phyloP scores from a whole-genome alignment of 2,113 vertebrate genomes.

The Lepus timidus region DNA sequence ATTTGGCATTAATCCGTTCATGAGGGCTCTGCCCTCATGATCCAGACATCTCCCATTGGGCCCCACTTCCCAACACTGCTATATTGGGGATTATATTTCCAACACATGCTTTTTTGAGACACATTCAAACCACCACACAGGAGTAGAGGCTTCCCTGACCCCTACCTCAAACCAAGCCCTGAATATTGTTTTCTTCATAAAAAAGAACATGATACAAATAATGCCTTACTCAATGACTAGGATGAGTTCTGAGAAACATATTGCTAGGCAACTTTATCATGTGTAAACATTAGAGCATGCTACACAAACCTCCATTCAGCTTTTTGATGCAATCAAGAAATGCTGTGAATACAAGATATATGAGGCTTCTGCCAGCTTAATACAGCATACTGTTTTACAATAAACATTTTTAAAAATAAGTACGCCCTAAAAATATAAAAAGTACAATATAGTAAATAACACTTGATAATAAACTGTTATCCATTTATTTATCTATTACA shows the following conservation, averaged over 20 bases:
- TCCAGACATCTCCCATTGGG: background rate
- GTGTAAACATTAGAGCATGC: no score
- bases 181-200: slow-evolving; percentile 11
- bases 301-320: background rate
- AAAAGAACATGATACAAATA: background rate
- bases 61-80: background rate
- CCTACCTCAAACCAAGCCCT: background rate
- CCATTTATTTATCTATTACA: background rate
- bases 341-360: background rate
- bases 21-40: background rate
- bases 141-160: background rate
- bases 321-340: background rate
- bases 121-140: background rate
- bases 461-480: background rate
- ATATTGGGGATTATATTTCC: background rate
- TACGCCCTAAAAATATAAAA: background rate
- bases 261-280: background rate
- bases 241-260: background rate
- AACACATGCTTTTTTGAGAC: background rate
- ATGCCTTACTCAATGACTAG: background rate
- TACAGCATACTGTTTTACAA: background rate
- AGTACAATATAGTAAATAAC: background rate
- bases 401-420: background rate
- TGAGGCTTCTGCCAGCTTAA: background rate
- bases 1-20: background rate